Evolutionary conservation across 30 jellyfish, hydroid and myxozoan species (phyloP).

Genomic region (Nemopilema nomurai): DNA sequence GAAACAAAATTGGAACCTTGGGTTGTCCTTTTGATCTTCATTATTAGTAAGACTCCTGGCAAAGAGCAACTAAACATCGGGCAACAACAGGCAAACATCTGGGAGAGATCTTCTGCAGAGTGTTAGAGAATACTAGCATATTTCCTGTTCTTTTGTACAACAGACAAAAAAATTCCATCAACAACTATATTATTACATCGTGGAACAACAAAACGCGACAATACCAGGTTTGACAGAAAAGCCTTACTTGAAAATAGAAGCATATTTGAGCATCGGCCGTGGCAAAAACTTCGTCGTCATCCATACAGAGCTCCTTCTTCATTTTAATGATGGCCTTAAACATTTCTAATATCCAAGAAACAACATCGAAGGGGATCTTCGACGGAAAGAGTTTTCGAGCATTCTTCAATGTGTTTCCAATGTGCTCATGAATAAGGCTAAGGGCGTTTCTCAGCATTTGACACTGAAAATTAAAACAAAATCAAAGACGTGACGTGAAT

Average conservation of each 20-base stretch:
- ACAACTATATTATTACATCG: too few relatives aligned
- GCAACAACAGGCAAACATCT: too few relatives aligned
- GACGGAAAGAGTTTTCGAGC: slow-evolving; percentile 35
- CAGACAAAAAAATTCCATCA: too few relatives aligned
- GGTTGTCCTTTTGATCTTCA: too few relatives aligned
- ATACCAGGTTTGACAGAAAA: neutral
- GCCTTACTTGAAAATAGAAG: slow-evolving; percentile 22
- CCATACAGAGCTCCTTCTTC: slow-evolving; percentile 32
- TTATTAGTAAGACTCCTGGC: too few relatives aligned
- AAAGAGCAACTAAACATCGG: too few relatives aligned
- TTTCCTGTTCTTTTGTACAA: too few relatives aligned
- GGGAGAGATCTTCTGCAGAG: too few relatives aligned
- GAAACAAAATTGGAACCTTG: too few relatives aligned
- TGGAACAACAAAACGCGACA: too few relatives aligned
- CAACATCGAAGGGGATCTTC: slow-evolving; percentile 41
- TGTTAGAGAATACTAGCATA: too few relatives aligned
- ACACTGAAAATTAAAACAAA: neutral
- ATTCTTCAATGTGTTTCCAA: slow-evolving; percentile 45
- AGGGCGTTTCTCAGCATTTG: slow-evolving; percentile 29
- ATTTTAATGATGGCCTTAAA: slow-evolving; percentile 44
- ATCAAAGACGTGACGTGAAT: too few relatives aligned
- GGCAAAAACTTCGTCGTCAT: slow-evolving; percentile 19
- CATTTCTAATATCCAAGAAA: slow-evolving; percentile 60
- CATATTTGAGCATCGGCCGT: slow-evolving; percentile 9
- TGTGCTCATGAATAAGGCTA: slow-evolving; percentile 17